Evolutionary conservation across 2,113 vertebrate species (phyloP).

Genomic region (Megaceryle torquata): DNA sequence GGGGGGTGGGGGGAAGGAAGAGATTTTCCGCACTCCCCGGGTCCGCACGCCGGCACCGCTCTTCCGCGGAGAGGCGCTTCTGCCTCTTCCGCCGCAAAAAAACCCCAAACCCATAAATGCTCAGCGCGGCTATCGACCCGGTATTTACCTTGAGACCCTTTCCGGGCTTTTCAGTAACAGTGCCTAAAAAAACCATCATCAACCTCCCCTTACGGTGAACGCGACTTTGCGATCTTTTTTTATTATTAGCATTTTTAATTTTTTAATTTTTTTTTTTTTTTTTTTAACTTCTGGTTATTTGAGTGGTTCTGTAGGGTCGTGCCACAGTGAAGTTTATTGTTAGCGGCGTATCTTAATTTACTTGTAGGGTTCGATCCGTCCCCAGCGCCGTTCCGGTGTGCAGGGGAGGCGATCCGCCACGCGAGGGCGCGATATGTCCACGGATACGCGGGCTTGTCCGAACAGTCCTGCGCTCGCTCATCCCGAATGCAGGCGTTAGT

Average conservation of each 20-base stretch:
- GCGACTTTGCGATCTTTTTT: not conserved
- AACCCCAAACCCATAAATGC: not conserved
- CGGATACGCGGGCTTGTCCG: not conserved
- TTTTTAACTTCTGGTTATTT: not conserved
- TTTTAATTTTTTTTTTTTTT: not conserved
- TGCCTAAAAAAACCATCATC: not conserved
- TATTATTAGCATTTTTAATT: not conserved
- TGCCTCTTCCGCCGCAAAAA: not conserved
- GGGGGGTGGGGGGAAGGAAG: too few species aligned
- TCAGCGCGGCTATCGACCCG: not conserved
- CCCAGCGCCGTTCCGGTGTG: not conserved
- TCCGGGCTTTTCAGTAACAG: not conserved
- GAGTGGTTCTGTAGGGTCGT: not conserved
- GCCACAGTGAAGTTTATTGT: not conserved
- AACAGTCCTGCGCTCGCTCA: not conserved
- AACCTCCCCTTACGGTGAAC: not conserved
- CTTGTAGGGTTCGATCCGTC: not conserved
- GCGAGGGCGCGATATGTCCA: constrained; percentile 58
- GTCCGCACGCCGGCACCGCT: not conserved
- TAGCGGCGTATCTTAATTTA: not conserved
- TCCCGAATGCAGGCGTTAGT: not conserved
- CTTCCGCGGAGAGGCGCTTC: too few species aligned
- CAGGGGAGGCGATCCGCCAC: constrained; percentile 25
- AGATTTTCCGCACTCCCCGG: not conserved
- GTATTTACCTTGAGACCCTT: not conserved